phyloP scores from a whole-genome alignment of 2,113 vertebrate genomes.

The Myotis lucifugus region DNA sequence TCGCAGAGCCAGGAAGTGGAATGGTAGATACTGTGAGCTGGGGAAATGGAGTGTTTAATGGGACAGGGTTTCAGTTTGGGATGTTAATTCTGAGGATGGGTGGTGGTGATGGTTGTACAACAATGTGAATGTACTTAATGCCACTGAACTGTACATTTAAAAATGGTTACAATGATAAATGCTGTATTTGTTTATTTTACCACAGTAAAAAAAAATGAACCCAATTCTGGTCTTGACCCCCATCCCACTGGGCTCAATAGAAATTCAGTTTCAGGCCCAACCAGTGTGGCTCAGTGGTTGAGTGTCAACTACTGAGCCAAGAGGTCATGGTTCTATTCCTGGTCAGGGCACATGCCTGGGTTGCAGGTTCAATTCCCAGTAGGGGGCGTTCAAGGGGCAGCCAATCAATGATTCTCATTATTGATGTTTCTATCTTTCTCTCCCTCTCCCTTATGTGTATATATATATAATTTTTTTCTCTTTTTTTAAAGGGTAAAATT shows the following conservation, averaged over 20 bases:
- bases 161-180: background rate
- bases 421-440: no score
- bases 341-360: no score
- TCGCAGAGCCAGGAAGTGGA: background rate
- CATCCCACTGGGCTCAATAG: background rate
- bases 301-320: no score
- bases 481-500: no score
- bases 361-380: no score
- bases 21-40: background rate
- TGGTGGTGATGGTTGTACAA: background rate
- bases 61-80: background rate
- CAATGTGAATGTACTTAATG: background rate
- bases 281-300: no score
- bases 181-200: background rate
- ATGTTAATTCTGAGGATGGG: background rate
- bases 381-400: no score
- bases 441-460: no score
- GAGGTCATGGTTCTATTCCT: no score
- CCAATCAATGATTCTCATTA: no score
- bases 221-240: background rate
- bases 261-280: background rate
- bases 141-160: background rate
- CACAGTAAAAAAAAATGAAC: background rate
- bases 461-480: no score
- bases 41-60: background rate